phyloP scores from a whole-genome alignment of 2,888 invertebrate genomes.

The Diaperis boleti region DNA sequence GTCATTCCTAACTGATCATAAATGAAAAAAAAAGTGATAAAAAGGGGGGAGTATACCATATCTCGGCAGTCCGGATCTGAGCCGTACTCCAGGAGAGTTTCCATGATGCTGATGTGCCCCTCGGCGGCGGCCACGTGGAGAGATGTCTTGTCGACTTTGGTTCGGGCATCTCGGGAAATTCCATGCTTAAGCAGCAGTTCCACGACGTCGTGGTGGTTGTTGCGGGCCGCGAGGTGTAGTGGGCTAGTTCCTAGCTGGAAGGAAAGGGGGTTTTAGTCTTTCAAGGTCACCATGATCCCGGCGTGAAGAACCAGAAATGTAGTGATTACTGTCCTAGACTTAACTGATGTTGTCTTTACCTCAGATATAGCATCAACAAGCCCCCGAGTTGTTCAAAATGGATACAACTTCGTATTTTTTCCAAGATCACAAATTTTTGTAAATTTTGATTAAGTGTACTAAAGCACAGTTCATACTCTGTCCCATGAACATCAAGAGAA shows the following conservation, averaged over 20 bases:
- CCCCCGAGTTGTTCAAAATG: no score
- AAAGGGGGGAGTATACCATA: conserved; percentile 72
- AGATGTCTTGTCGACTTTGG: conserved; percentile 93
- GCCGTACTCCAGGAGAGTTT: conserved; percentile 75
- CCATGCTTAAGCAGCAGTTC: conserved; percentile 87
- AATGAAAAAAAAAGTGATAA: not conserved
- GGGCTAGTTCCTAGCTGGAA: conserved; percentile 91
- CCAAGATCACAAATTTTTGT: no score
- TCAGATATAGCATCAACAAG: no score
- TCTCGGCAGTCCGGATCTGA: conserved; percentile 82
- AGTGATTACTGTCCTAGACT: no score
- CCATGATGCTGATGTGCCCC: conserved; percentile 82
- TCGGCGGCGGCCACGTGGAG: conserved; percentile 90
- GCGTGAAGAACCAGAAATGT: no score
- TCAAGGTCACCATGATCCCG: no score
- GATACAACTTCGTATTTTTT: no score
- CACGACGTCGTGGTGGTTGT: conserved; percentile 83
- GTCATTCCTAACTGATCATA: conserved; percentile 83
- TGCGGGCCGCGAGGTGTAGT: conserved; percentile 87
- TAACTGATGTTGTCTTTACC: no score
- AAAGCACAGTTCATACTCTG: no score
- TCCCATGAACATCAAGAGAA: no score
- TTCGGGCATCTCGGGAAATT: conserved; percentile 88
- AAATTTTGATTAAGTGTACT: no score
- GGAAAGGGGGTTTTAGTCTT: conserved; percentile 66